Evolutionary conservation across 2,113 vertebrate species (phyloP), one percentile per base, ranked within the genome.

Genomic region (Gallinago paraguaiae): DNA sequence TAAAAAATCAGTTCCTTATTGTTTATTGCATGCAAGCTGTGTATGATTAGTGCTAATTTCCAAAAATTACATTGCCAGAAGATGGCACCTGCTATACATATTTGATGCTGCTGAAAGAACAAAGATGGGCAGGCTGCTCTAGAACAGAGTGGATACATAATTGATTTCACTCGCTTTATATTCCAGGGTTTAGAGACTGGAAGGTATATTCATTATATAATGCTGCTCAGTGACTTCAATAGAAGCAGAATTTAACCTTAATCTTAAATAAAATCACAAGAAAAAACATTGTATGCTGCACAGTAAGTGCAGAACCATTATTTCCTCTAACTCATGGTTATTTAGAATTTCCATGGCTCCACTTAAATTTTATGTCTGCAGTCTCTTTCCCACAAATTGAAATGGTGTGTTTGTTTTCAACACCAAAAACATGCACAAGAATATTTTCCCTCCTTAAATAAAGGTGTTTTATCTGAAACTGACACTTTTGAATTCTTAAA

Each of bases 61-160:
- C 2, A 57, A 94, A 94, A 93, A 53, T 46, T 0, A 43, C 56
- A 63, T 93, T 91, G 5, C 97, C 97, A 97, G 96, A 95, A 98
- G 97, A 90, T 96, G 96, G 96, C 97, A 97, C 90, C 93, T 98
- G 84, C 67, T 95, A 97, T 97, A 97, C 88, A 2, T 61, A 18
- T 76, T 94, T 63, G 65, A 72, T 94, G 51, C 69, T 92, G 39
- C 46, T 3, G 45, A 77, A 86, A 89, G 54, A 94, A 82, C 69
- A 71, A 93, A 93, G 24, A 35, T 14, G 10, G 39, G 48, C 57
- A 90, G 54, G 82, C 70, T 82, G 54, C 93, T 94, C 60, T 94
- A 59, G 70, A 89, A 75, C 35, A 81, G 22, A 69, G n/a, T 4
- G 28, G 30, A 56, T 46, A 56, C 6, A 17, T 54, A 41, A 82